phyloP scores from a whole-genome alignment of 2,113 vertebrate species.

The Orientallactaga bullata region DNA sequence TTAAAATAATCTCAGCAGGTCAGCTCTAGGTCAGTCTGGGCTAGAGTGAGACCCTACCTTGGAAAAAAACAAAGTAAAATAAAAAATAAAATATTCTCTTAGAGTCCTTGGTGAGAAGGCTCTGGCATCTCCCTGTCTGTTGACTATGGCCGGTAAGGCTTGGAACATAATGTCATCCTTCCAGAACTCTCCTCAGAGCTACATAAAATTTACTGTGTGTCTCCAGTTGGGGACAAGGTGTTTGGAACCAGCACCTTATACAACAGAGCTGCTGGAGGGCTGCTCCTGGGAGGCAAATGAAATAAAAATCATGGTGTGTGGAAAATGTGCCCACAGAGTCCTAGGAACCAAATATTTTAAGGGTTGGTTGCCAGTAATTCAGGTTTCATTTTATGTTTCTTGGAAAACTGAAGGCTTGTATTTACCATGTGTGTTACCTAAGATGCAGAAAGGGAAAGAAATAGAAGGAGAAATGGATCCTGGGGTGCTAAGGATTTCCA shows the following conservation, averaged over 20 bases:
- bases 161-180: conserved; percentile 72
- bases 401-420: conserved; percentile 69
- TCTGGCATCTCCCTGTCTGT: conserved; percentile 53
- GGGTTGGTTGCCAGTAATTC: conserved; percentile 63
- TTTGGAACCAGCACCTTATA: conserved; percentile 75
- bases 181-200: conserved; percentile 44
- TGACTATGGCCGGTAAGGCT: conserved; percentile 49
- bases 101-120: conserved; percentile 60
- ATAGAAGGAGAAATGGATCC: background rate
- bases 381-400: conserved; percentile 74
- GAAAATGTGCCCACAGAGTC: conserved; percentile 61
- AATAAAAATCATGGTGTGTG: conserved; percentile 63
- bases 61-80: too few relatives aligned
- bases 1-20: conserved; percentile 50
- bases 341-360: conserved; percentile 70
- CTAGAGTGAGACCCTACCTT: too few relatives aligned
- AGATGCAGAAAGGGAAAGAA: conserved; percentile 25
- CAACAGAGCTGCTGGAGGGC: conserved; percentile 61
- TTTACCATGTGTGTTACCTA: conserved; percentile 72
- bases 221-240: conserved; percentile 71
- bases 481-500: conserved; percentile 22
- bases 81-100: conserved; percentile 28
- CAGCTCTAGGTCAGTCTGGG: too few relatives aligned
- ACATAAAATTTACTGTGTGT: conserved; percentile 69
- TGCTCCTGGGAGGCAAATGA: conserved; percentile 52